These are phyloP conservation scores for Esox niger DNA, from an alignment of 2,113 vertebrate genomes.

Conservation along the genomic window DNA sequence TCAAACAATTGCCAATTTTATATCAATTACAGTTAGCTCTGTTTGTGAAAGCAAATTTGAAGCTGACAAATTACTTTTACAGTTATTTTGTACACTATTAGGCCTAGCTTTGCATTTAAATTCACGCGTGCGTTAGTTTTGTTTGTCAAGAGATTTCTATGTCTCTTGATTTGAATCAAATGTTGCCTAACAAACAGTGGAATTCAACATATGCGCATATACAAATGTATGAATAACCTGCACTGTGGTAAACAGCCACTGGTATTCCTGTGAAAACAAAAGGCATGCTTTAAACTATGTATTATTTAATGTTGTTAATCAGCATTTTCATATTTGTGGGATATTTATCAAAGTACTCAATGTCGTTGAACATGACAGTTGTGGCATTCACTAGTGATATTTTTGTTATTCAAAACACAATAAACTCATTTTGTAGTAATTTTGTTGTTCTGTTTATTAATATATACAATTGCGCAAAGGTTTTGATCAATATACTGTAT, in stretches of 20 bases:
- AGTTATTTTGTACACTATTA: too few relatives aligned
- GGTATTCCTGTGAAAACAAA: background rate
- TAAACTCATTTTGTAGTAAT: slow-evolving; percentile 43
- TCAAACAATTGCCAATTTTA: background rate
- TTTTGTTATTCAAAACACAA: slow-evolving; percentile 42
- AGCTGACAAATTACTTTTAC: too few relatives aligned
- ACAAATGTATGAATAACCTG: background rate
- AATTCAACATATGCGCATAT: background rate
- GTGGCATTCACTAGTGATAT: slow-evolving; percentile 7
- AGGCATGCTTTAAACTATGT: background rate
- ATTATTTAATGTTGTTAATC: background rate
- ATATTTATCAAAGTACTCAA: too few relatives aligned
- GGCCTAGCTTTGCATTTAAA: background rate
- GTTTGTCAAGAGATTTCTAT: background rate
- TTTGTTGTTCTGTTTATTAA: slow-evolving; percentile 63
- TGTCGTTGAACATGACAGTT: background rate
- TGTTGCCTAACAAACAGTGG: background rate
- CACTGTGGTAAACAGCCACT: background rate
- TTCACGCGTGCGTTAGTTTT: background rate
- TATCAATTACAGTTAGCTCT: background rate
- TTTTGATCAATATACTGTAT: slow-evolving; percentile 61
- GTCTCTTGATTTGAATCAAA: background rate
- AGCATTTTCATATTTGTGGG: background rate
- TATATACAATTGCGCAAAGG: slow-evolving; percentile 52
- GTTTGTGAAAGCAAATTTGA: too few relatives aligned